phyloP scores from a whole-genome alignment of 2,113 vertebrate genomes.

The Ovis canadensis region DNA sequence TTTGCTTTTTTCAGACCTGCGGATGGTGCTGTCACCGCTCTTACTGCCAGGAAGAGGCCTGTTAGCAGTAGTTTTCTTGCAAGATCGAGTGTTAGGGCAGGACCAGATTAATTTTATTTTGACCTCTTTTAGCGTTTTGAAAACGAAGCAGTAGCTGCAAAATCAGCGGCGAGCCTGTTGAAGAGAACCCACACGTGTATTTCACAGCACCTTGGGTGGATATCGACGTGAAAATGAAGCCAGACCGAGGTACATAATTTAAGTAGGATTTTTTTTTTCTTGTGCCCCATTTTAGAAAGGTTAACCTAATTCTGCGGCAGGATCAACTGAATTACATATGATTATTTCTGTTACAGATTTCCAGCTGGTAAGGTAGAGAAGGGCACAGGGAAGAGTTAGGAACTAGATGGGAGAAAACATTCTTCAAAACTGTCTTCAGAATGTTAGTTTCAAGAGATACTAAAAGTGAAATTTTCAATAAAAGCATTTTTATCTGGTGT shows the following conservation, averaged over 20 bases:
- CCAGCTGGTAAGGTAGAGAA: slow-evolving; percentile 9
- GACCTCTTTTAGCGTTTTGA: slow-evolving; percentile 46
- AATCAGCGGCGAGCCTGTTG: background rate
- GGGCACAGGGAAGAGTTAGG: background rate
- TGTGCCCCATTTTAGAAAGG: slow-evolving; percentile 30
- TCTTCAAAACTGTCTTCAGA: background rate
- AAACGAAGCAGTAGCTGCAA: slow-evolving; percentile 39
- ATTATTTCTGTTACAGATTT: slow-evolving; percentile 34
- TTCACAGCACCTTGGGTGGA: background rate
- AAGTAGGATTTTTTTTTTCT: background rate
- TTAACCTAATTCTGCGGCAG: slow-evolving; percentile 42
- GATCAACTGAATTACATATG: background rate
- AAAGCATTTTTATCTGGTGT: background rate
- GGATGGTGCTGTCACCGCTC: slow-evolving; percentile 53
- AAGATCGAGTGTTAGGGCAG: background rate
- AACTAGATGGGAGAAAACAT: background rate
- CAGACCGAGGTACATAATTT: slow-evolving; percentile 90
- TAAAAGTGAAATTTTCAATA: background rate
- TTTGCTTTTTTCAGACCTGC: slow-evolving; percentile 26
- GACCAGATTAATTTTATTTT: slow-evolving; percentile 20
- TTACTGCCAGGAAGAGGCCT: slow-evolving; percentile 68
- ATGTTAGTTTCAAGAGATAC: background rate
- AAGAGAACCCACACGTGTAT: slow-evolving; percentile 29
- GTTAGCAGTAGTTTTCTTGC: slow-evolving; percentile 41
- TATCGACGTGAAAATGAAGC: slow-evolving; percentile 89